Evolutionary conservation across 2,888 invertebrate species (phyloP).

Genomic region (Apantesis nais): DNA sequence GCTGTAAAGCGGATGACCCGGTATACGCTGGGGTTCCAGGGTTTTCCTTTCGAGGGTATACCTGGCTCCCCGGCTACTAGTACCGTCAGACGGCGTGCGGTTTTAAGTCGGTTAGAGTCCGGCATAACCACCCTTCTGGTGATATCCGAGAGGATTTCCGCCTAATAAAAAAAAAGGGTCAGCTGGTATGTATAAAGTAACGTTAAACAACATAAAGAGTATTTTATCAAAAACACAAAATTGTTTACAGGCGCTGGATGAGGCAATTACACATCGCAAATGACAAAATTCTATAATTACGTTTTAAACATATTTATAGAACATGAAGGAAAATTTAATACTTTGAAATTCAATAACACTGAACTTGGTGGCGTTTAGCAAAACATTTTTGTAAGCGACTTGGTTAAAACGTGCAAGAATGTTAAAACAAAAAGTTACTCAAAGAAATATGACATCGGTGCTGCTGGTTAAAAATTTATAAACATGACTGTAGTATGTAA

Average conservation of each 20-base stretch:
- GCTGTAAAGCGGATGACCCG: no score
- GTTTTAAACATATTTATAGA: constrained; percentile 14
- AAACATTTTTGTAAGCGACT: constrained; percentile 18
- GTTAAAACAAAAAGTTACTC: constrained; percentile 10
- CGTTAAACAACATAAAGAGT: no score
- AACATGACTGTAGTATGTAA: neutral
- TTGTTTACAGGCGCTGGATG: neutral
- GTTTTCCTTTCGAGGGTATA: no score
- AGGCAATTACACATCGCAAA: neutral
- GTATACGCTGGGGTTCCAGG: no score
- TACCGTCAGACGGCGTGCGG: no score
- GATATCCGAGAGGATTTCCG: no score
- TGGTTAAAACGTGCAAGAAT: constrained; percentile 7
- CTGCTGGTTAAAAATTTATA: neutral
- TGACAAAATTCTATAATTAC: neutral
- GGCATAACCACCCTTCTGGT: no score
- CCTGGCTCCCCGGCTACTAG: no score
- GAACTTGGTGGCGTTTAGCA: constrained; percentile 12
- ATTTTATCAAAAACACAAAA: neutral
- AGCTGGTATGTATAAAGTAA: no score
- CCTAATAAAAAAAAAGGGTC: no score
- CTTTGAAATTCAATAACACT: constrained; percentile 22
- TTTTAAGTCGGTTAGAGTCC: no score
- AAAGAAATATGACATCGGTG: neutral
- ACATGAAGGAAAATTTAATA: constrained; percentile 24